Conservation (phyloP, 2,113 vertebrate genomes). For the Emydocephalus ijimae region DNA sequence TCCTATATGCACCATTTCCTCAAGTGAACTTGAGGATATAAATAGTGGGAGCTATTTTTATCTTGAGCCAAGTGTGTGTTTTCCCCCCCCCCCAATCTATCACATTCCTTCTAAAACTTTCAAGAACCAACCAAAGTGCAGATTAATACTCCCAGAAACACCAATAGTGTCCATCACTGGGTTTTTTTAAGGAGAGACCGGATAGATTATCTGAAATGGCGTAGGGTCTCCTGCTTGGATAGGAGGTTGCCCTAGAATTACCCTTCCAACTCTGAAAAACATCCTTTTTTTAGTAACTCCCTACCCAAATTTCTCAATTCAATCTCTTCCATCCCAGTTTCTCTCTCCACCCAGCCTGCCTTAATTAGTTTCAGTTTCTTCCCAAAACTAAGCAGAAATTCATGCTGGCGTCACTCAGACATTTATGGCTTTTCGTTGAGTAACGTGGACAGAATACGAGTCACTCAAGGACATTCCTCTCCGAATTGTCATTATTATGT, state of each 20-base stretch:
- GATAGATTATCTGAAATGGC: no score
- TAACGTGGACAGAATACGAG: background rate
- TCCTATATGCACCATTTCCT: conserved; percentile 8
- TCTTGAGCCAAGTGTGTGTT: background rate
- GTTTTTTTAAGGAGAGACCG: background rate
- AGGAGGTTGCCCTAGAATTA: background rate
- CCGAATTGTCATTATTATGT: background rate
- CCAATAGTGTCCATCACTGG: background rate
- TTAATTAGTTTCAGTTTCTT: background rate
- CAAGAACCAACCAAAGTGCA: background rate
- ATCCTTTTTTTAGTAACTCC: background rate
- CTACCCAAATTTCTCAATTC: background rate
- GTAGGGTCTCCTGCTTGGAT: no score
- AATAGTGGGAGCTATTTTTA: background rate
- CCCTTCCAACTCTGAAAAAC: background rate
- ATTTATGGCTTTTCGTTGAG: background rate
- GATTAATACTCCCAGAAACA: background rate
- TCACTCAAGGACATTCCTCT: background rate
- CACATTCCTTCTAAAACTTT: background rate
- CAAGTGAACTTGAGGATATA: background rate
- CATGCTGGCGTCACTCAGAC: background rate
- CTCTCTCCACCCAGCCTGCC: background rate
- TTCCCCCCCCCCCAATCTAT: background rate
- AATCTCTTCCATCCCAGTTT: background rate
- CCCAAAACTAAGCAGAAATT: background rate